phyloP scores from a whole-genome alignment of 2,113 vertebrate species.

The Lophura nycthemera region DNA sequence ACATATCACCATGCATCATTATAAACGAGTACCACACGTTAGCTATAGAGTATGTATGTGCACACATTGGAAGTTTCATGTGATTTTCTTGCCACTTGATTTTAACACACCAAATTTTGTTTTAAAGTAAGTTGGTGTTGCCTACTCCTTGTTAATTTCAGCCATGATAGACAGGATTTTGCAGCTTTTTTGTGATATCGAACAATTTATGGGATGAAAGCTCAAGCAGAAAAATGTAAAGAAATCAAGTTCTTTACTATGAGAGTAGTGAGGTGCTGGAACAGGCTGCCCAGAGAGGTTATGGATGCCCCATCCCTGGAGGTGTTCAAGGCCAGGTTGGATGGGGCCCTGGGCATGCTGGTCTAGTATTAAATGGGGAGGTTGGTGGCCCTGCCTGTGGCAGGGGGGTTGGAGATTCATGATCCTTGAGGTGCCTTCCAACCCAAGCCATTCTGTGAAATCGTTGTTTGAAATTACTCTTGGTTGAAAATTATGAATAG shows the following conservation, averaged over 20 bases:
- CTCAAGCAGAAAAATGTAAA: background rate
- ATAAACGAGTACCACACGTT: background rate
- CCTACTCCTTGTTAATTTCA: background rate
- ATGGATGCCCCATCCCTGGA: no score
- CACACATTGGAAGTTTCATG: background rate
- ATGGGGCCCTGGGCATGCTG: no score
- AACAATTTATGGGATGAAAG: background rate
- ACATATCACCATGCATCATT: background rate
- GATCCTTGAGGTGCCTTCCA: no score
- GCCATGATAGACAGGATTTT: background rate
- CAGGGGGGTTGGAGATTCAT: no score
- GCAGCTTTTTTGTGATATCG: background rate
- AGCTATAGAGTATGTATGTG: background rate
- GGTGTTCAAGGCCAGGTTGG: no score
- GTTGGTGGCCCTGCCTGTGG: no score
- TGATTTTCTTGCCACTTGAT: background rate
- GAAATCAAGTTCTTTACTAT: background rate
- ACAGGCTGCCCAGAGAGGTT: no score
- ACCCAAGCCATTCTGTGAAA: background rate
- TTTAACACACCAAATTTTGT: background rate
- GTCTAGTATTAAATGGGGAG: no score
- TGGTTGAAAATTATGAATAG: conserved; percentile 15
- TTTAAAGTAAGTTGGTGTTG: background rate
- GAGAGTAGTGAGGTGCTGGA: no score
- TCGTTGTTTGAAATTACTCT: background rate